A percentile compares a stretch with the other conserved stretches of the same genome.
Conservation (phyloP, 2,113 vertebrate species). For the Chitala chitala region DNA sequence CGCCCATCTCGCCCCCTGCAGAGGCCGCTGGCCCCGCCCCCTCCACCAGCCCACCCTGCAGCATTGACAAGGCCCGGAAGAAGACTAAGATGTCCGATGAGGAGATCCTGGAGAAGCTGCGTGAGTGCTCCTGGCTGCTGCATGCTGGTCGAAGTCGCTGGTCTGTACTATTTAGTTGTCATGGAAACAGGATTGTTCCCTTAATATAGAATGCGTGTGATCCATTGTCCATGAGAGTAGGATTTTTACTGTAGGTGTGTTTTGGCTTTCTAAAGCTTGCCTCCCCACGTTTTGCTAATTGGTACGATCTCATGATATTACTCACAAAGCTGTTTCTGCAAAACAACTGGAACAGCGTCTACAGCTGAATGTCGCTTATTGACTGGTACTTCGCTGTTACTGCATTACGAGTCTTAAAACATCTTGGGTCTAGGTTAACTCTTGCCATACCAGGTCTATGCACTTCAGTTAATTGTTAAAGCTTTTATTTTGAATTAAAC, state of each 20-base stretch:
- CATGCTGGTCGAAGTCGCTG: too few species aligned
- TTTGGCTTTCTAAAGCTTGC: too few species aligned
- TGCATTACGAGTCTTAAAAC: background rate
- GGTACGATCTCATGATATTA: background rate
- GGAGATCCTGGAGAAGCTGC: conserved; percentile 93
- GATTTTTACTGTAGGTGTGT: background rate
- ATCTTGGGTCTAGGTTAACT: too few species aligned
- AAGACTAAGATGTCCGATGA: conserved; percentile 97
- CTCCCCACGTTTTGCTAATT: background rate
- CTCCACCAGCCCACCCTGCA: conserved; percentile 65
- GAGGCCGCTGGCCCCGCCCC: conserved; percentile 58
- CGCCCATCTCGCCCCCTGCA: conserved; percentile 70
- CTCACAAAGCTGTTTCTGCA: background rate
- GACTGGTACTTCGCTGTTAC: background rate
- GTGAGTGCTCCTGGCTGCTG: conserved; percentile 57
- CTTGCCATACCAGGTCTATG: too few species aligned
- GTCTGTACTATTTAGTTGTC: background rate
- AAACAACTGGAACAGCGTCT: background rate
- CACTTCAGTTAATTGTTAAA: too few species aligned
- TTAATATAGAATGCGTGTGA: background rate
- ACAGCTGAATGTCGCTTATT: background rate
- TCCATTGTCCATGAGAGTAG: background rate
- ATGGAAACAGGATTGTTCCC: background rate
- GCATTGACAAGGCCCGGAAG: conserved; percentile 82
- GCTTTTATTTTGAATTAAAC: too few species aligned